Evolutionary conservation across 1,140 invertebrate species (phyloP), one percentile per base, ranked within the genome.

Genomic region (Drosophila orosa): DNA sequence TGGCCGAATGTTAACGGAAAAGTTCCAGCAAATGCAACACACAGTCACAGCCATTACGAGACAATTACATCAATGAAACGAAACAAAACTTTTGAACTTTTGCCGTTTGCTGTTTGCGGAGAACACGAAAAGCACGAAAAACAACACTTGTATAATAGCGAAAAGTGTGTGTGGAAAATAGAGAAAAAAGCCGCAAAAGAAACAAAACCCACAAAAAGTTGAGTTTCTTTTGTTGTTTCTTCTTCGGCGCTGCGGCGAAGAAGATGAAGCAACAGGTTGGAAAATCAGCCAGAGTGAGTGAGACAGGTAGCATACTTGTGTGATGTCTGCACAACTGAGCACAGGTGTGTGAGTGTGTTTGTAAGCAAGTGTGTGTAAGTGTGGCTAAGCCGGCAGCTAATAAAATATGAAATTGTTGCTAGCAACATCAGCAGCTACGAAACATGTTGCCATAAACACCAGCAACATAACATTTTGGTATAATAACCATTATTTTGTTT

Each of bases 241-340:
- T 68, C 58, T 78, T 44, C 61, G n/a, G n/a, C n/a, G 56, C 58
- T 69, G 33, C 25, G 40, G 35, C 50, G 27, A 58, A 35, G 40
- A 69, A 69, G 71, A 73, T 89, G 75, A 79, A 79, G 83, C 83
- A 89, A 87, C 83, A 87, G 65, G 54, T 58, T 45, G 44, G 61
- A 65, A 58, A 74, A 58, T 33, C 31, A 39, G 42, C 27, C 37
- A 40, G 61, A 57, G 54, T 37, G 45, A 71, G 63, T 9, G 22
- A 35, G 40, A 72, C 31, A 59, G 68, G 25, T 54, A 52, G n/a
- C n/a, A n/a, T n/a, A n/a, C n/a, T 33, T 3, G 3, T n/a, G 50
- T 15, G 33, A 37, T 33, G 17, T 63, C 48, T 56, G 40, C 39
- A 59, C 52, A 59, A 45, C 63, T 67, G 31, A 17, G 24, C 12